Conservation (phyloP, 2,113 vertebrate genomes). For the Mormyrus iriodes region DNA sequence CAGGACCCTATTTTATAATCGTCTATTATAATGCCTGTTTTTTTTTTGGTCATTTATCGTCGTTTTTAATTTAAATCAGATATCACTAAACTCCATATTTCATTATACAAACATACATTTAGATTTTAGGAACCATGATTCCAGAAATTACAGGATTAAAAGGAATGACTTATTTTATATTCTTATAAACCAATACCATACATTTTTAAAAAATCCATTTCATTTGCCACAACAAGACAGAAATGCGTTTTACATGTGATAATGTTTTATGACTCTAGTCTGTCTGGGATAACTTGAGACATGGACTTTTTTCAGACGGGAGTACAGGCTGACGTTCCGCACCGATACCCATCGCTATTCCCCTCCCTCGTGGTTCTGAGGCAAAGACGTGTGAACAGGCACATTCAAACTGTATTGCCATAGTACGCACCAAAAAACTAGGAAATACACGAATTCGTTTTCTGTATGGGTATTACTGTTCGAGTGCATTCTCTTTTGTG, state of each 20-base stretch:
- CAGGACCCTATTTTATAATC: slow-evolving; percentile 17
- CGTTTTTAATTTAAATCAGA: not conserved
- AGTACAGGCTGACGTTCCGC: not conserved
- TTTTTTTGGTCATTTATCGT: not conserved
- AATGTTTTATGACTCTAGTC: not conserved
- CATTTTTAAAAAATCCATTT: not conserved
- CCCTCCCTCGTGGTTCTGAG: not conserved
- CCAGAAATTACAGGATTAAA: not conserved
- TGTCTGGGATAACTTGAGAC: not conserved
- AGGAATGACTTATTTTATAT: not conserved
- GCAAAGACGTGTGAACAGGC: not conserved
- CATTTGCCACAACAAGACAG: not conserved
- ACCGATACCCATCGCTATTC: not conserved
- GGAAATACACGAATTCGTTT: not conserved
- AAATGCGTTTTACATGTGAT: not conserved
- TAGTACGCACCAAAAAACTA: not conserved
- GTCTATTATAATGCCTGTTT: slow-evolving; percentile 18
- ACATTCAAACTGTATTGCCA: not conserved
- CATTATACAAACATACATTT: not conserved
- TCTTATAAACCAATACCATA: not conserved
- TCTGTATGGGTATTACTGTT: not conserved
- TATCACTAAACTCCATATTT: not conserved
- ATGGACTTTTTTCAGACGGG: not conserved
- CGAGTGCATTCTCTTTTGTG: not conserved
- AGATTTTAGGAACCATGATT: not conserved